Conservation (phyloP, 2,113 vertebrate species). For the Azemiops feae region DNA sequence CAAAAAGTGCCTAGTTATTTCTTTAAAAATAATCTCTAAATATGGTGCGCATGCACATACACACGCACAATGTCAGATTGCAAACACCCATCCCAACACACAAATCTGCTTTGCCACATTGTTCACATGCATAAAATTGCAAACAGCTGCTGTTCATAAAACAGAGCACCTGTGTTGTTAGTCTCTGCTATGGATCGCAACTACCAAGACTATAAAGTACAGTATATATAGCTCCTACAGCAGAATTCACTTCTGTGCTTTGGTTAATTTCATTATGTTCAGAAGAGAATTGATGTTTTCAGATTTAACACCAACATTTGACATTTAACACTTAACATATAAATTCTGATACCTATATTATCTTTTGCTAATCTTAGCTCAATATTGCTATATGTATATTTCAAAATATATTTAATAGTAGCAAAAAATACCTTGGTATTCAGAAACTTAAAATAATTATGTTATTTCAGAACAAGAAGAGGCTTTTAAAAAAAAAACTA, state of each 20-base stretch:
- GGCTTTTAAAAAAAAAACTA: neutral
- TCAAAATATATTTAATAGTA: constrained; percentile 23
- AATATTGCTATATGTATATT: constrained; percentile 37
- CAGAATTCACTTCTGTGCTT: neutral
- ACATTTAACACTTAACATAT: neutral
- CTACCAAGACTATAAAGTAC: neutral
- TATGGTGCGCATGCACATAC: neutral
- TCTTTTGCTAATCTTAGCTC: constrained; percentile 28
- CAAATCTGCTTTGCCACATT: neutral
- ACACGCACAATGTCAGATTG: neutral
- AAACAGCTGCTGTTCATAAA: neutral
- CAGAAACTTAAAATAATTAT: constrained; percentile 16
- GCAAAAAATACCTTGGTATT: constrained; percentile 27
- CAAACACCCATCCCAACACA: neutral
- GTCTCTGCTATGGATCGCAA: neutral
- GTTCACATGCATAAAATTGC: neutral
- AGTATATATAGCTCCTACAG: neutral
- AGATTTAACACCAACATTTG: neutral
- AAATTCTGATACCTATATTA: neutral
- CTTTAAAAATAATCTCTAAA: neutral
- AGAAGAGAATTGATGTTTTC: neutral
- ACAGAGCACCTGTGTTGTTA: neutral
- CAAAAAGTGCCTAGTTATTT: neutral
- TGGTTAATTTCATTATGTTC: neutral
- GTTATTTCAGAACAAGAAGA: constrained; percentile 20